Evolutionary conservation across 2,888 invertebrate genomes (phyloP).

Genomic region (Amphipyra berbera): DNA sequence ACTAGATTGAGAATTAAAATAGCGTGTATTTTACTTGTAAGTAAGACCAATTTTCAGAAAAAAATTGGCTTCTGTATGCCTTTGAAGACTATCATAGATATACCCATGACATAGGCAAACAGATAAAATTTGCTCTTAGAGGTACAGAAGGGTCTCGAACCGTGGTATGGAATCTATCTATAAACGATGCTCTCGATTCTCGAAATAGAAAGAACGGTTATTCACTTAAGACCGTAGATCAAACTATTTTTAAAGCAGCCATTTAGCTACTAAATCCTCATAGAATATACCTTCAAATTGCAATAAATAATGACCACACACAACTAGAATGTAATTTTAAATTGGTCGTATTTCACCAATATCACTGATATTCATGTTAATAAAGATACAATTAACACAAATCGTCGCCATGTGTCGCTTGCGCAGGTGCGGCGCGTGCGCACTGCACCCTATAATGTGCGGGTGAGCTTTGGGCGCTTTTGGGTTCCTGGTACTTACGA

Average conservation of each 20-base stretch:
- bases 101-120: too few species aligned
- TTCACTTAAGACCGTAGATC: too few species aligned
- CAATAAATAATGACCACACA: conserved; percentile 46
- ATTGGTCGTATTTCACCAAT: conserved; percentile 41
- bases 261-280: neutral
- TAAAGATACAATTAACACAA: conserved; percentile 55
- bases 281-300: neutral
- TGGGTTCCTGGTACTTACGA: conserved; percentile 4
- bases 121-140: too few species aligned
- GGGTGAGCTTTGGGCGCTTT: conserved; percentile 46
- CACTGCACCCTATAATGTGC: conserved; percentile 31
- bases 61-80: too few species aligned
- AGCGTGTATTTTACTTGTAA: too few species aligned
- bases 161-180: too few species aligned
- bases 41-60: too few species aligned
- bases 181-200: too few species aligned
- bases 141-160: too few species aligned
- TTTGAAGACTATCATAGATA: too few species aligned
- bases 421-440: conserved; percentile 53
- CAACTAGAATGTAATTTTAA: conserved; percentile 16
- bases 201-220: too few species aligned
- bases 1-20: too few species aligned
- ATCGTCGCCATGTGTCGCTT: conserved; percentile 48
- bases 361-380: conserved; percentile 50
- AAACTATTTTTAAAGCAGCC: neutral